Conservation (phyloP, 2,797 vertebrate species). For the Prionace glauca region DNA sequence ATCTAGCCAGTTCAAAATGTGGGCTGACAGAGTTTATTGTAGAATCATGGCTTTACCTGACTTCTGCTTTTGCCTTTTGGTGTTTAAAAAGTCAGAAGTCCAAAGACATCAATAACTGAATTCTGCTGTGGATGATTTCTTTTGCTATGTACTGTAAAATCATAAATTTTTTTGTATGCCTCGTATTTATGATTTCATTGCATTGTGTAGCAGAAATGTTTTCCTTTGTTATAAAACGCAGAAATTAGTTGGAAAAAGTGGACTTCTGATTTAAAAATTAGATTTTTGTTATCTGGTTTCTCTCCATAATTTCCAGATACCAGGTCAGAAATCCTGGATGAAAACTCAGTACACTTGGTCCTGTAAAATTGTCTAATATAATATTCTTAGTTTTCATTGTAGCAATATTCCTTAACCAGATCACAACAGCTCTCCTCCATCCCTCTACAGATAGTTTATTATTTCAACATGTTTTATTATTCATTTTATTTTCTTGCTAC, state of each 20-base stretch:
- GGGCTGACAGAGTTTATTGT: not conserved
- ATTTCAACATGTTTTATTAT: conserved; percentile 30
- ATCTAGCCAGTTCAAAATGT: not conserved
- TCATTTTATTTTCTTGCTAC: conserved; percentile 19
- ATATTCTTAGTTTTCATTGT: not conserved
- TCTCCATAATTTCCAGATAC: not conserved
- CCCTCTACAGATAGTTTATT: conserved; percentile 4
- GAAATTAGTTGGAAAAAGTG: not conserved
- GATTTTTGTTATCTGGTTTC: not conserved
- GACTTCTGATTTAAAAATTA: not conserved
- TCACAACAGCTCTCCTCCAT: conserved; percentile 26
- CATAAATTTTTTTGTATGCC: not conserved
- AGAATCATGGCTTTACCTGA: not conserved
- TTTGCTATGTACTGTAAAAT: not conserved
- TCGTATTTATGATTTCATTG: not conserved
- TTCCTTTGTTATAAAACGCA: not conserved
- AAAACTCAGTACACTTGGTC: too few relatives aligned
- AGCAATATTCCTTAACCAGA: not conserved
- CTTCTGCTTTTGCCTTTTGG: not conserved
- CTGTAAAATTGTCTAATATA: not conserved
- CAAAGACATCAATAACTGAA: not conserved
- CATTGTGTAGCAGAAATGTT: not conserved
- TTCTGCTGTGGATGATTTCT: not conserved
- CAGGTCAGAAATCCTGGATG: not conserved
- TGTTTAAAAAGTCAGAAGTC: not conserved